Conservation (phyloP, 1,140 invertebrate genomes). For the Chrysopa pallens region DNA sequence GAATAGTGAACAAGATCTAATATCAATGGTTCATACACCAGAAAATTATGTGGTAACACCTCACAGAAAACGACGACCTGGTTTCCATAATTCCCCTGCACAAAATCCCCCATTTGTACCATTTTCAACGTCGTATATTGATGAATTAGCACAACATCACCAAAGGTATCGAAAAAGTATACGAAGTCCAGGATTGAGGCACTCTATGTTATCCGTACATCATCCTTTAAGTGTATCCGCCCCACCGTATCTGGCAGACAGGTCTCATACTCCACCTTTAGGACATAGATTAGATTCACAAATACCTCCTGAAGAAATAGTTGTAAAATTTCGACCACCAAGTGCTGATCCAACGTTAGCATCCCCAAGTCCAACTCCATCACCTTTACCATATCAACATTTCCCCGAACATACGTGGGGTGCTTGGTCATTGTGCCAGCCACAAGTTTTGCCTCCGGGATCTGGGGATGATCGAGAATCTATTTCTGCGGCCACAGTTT, state of each 20-base stretch:
- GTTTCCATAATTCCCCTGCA: slow-evolving; percentile 67
- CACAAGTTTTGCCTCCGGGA: slow-evolving; percentile 31
- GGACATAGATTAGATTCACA: slow-evolving; percentile 21
- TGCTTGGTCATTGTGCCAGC: slow-evolving; percentile 44
- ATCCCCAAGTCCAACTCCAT: slow-evolving; percentile 23
- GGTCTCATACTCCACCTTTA: slow-evolving; percentile 29
- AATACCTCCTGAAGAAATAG: slow-evolving; percentile 32
- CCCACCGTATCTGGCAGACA: slow-evolving; percentile 44
- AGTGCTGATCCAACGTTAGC: slow-evolving; percentile 38
- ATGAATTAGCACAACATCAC: slow-evolving; percentile 30
- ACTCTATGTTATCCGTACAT: slow-evolving; percentile 28
- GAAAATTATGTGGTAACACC: slow-evolving; percentile 68
- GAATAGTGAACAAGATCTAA: slow-evolving; percentile 32
- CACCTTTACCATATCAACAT: slow-evolving; percentile 12
- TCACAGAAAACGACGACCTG: slow-evolving; percentile 61
- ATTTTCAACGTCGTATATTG: slow-evolving; percentile 49
- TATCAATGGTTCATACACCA: slow-evolving; percentile 42
- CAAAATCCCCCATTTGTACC: slow-evolving; percentile 72
- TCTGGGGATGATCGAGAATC: slow-evolving; percentile 13
- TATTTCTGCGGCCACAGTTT: slow-evolving; percentile 30
- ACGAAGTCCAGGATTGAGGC: slow-evolving; percentile 26
- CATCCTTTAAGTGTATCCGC: slow-evolving; percentile 49
- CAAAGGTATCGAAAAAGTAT: slow-evolving; percentile 18
- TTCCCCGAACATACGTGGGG: slow-evolving; percentile 35
- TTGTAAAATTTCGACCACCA: slow-evolving; percentile 45